phyloP scores from a whole-genome alignment of 2,888 invertebrate genomes.

The Mythimna pallens region DNA sequence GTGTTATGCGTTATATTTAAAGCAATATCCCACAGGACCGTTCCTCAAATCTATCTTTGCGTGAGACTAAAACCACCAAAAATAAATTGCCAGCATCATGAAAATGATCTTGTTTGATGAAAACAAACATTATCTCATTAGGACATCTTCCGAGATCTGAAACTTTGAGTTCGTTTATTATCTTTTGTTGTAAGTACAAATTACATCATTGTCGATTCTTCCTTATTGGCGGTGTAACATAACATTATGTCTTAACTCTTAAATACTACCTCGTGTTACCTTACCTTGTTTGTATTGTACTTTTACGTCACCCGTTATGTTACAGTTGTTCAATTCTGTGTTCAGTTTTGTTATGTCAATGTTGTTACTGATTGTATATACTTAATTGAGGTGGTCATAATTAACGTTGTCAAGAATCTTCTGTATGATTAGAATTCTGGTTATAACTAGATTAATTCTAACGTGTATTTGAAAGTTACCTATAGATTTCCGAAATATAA shows the following conservation, averaged over 20 bases:
- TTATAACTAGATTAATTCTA: neutral
- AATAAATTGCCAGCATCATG: slow-evolving; percentile 4
- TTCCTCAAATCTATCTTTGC: neutral
- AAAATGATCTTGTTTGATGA: slow-evolving; percentile 23
- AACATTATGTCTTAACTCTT: slow-evolving; percentile 18
- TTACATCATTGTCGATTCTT: slow-evolving; percentile 31
- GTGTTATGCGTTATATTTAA: neutral
- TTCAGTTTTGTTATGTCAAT: slow-evolving; percentile 41
- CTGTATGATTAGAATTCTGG: neutral
- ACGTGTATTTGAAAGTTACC: neutral
- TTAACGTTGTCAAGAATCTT: neutral
- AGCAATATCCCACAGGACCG: neutral
- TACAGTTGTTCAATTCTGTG: slow-evolving; percentile 20
- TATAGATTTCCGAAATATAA: too few relatives aligned
- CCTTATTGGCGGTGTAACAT: slow-evolving; percentile 28
- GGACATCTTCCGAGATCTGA: slow-evolving; percentile 1
- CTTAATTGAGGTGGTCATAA: slow-evolving; percentile 12
- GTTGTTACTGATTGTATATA: slow-evolving; percentile 9
- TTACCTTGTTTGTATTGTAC: slow-evolving; percentile 19
- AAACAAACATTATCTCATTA: slow-evolving; percentile 13
- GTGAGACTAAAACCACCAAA: neutral
- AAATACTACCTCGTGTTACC: slow-evolving; percentile 1
- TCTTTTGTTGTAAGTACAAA: neutral
- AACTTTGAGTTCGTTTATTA: slow-evolving; percentile 23
- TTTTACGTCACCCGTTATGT: slow-evolving; percentile 23